These are phyloP conservation scores for Meta bourneti DNA, from an alignment of 2,888 invertebrate species.

Conservation along the genomic window DNA sequence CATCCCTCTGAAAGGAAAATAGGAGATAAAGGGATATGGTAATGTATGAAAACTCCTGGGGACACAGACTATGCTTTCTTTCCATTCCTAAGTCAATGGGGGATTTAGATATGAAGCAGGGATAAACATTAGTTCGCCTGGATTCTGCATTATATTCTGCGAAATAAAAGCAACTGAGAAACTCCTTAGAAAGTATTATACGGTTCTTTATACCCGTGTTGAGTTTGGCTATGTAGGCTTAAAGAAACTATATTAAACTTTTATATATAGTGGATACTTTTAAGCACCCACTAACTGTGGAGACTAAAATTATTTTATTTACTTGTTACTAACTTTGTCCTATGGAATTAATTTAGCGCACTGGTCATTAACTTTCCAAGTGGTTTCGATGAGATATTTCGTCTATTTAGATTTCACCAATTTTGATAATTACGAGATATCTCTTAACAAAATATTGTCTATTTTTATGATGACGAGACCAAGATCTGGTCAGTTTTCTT, in stretches of 20 bases:
- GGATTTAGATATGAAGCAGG: conserved; percentile 33
- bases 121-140: conserved; percentile 5
- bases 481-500: too few species aligned
- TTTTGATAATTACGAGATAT: too few species aligned
- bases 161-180: neutral
- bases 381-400: neutral
- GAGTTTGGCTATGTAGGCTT: neutral
- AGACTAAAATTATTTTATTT: too few species aligned
- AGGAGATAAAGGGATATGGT: conserved; percentile 52
- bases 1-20: conserved; percentile 34
- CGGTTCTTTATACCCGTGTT: neutral
- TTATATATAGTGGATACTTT: too few species aligned
- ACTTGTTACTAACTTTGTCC: too few species aligned
- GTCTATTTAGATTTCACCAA: too few species aligned
- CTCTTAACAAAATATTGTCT: too few species aligned
- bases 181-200: neutral
- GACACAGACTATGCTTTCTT: conserved; percentile 9
- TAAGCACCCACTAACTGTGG: too few species aligned
- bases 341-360: too few species aligned
- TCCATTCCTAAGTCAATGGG: conserved; percentile 14
- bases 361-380: too few species aligned
- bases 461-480: too few species aligned
- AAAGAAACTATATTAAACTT: neutral
- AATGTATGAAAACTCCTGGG: conserved; percentile 57
- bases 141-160: neutral